Base-by-base conservation (phyloP, 2,113 vertebrate species). In the Plectropomus leopardus region DNA sequence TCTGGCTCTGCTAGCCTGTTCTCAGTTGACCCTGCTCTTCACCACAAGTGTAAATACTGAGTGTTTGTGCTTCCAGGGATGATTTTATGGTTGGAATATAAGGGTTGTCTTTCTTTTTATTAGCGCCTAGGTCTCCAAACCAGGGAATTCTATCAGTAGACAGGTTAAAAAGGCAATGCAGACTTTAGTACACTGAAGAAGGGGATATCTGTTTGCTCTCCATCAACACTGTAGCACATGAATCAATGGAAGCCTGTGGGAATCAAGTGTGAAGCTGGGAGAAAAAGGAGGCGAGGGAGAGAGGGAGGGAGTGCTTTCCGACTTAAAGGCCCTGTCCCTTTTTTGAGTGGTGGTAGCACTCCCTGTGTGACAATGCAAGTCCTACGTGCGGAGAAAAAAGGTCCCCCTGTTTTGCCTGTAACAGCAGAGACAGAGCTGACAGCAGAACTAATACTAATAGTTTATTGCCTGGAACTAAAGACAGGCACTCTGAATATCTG, bases 221-320 rank as follows among this genome's bases (percentile, higher is more conserved):
- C 76, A 82, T 87, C 89, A 88, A 86, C 86, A 88, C 86, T 81
- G 61, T 78, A 85, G 72, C 80, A 36, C 80, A 88, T 86, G 86
- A 93, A 93, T 95, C 85, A 84, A 68, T 74, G 66, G 66, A 66
- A 64, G 73, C 90, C 87, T 80, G 78, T 84, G 88, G 90, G 90
- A 94, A 93, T 89, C 82, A 84, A 82, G 82, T 84, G 80, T 83
- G 72, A 89, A 83, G 78, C 72, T 74, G 66, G 59, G 60, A 84
- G 79, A 86, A 80, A 72, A 67, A 45, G 73, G 73, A 76, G 26
- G n/a, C 30, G 21, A 45, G 50, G 40, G 69, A 73, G 26, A n/a
- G 64, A 74, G 32, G 53, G 75, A 72, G 68, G 11, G 70, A 72
- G 68, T 68, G 53, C 67, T 78, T 81, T 91, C 59, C 59, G 36